Evolutionary conservation across 53 echinoderm and acorn worm species (phyloP).

Genomic region (Pentamera pediparva): DNA sequence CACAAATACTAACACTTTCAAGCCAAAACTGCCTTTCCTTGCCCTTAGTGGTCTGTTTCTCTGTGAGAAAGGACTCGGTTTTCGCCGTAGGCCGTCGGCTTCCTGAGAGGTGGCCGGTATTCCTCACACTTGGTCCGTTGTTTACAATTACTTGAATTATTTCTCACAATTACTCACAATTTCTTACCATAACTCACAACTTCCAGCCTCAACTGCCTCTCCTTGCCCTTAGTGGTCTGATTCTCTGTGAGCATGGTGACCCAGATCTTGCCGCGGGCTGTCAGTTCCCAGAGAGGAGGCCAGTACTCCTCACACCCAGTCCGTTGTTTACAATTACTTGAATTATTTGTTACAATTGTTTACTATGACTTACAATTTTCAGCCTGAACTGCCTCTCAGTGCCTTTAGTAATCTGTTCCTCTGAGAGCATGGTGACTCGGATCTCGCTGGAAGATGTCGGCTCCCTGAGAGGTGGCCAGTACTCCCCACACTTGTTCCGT

Average conservation of each 20-base stretch:
- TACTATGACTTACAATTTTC: too few species aligned
- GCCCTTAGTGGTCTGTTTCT: too few species aligned
- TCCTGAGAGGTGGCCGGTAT: constrained; percentile 31
- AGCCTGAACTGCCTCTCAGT: constrained; percentile 30
- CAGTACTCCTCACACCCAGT: constrained; percentile 60
- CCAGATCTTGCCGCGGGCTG: constrained; percentile 35
- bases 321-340: too few species aligned
- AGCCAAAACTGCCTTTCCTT: too few species aligned
- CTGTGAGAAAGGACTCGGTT: constrained; percentile 34
- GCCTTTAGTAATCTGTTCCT: constrained; percentile 18
- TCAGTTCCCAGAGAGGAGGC: constrained; percentile 41
- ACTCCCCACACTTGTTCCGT: too few species aligned
- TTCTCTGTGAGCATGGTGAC: constrained; percentile 53
- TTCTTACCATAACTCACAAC: background rate
- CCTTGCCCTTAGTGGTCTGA: constrained; percentile 24
- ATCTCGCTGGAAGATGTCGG: constrained; percentile 30
- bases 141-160: too few species aligned
- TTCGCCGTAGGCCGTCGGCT: constrained; percentile 35
- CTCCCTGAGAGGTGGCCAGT: too few species aligned
- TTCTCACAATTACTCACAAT: background rate
- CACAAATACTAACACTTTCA: too few species aligned
- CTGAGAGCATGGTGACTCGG: constrained; percentile 36
- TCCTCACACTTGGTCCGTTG: constrained; percentile 54
- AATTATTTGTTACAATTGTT: too few species aligned
- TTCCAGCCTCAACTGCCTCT: constrained; percentile 17